Conservation (phyloP, 2,888 invertebrate species). For the Frankliniella intonsa region DNA sequence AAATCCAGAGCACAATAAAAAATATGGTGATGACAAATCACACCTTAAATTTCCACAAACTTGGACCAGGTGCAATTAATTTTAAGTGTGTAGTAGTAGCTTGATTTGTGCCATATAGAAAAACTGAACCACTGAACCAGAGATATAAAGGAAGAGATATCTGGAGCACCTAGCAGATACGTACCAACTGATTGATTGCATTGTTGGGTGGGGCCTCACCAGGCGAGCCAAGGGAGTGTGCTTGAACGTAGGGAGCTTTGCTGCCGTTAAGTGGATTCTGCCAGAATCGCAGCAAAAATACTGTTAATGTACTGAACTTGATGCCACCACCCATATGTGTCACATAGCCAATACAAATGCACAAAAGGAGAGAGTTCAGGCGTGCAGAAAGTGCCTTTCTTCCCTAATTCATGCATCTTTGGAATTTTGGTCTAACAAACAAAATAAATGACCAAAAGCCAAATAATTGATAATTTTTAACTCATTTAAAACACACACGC, state of each 20-base stretch:
- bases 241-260: conserved; percentile 24
- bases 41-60: background rate
- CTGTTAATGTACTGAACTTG: conserved; percentile 23
- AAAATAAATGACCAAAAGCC: background rate
- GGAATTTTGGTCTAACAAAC: background rate
- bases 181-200: conserved; percentile 6
- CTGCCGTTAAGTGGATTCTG: conserved; percentile 26
- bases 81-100: background rate
- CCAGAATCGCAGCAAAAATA: conserved; percentile 26
- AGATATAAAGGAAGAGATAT: background rate
- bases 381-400: background rate
- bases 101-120: background rate
- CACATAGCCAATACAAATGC: conserved; percentile 22
- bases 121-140: background rate
- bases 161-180: background rate
- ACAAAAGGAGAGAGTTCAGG: background rate
- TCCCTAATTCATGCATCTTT: background rate
- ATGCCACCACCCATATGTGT: conserved; percentile 19
- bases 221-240: background rate
- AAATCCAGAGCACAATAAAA: background rate
- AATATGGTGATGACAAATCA: conserved; percentile 12
- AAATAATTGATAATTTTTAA: background rate
- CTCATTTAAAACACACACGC: background rate
- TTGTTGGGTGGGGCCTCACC: background rate
- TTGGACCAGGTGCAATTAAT: background rate